These are phyloP conservation scores for Bombylius major DNA, from an alignment of 2,888 invertebrate genomes.

Conservation along the genomic window DNA sequence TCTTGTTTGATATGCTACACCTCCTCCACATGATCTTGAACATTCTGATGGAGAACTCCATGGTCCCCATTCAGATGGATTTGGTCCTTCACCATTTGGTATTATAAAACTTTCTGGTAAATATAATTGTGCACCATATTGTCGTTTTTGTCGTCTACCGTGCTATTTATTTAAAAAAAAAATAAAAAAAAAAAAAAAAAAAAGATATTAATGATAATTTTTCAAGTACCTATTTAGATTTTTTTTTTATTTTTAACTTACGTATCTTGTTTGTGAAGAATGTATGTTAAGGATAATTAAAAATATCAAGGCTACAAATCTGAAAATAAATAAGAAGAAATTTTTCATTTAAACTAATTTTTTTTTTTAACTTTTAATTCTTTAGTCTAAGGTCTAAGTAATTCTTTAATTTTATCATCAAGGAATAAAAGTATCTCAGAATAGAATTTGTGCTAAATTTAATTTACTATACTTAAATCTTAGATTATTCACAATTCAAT, in stretches of 20 bases:
- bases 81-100: conserved; percentile 53
- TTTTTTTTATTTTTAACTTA: conserved; percentile 37
- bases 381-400: too few relatives aligned
- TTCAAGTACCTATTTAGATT: background rate
- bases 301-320: conserved; percentile 48
- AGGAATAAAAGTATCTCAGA: too few relatives aligned
- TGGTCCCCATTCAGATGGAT: conserved; percentile 59
- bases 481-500: too few relatives aligned
- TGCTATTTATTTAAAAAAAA: conserved; percentile 39
- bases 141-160: conserved; percentile 62
- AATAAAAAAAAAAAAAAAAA: background rate
- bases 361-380: background rate
- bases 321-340: conserved; percentile 33
- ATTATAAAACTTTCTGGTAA: conserved; percentile 59
- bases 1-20: conserved; percentile 75
- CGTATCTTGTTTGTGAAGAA: conserved; percentile 44
- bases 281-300: conserved; percentile 43
- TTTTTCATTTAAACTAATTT: background rate
- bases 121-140: conserved; percentile 60
- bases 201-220: background rate
- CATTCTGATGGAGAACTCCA: conserved; percentile 78
- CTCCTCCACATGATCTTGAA: conserved; percentile 85
- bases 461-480: too few relatives aligned
- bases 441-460: too few relatives aligned
- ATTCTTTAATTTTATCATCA: too few relatives aligned